Evolutionary conservation across 2,113 vertebrate species (phyloP).

Genomic region (Tachuris rubrigastra): DNA sequence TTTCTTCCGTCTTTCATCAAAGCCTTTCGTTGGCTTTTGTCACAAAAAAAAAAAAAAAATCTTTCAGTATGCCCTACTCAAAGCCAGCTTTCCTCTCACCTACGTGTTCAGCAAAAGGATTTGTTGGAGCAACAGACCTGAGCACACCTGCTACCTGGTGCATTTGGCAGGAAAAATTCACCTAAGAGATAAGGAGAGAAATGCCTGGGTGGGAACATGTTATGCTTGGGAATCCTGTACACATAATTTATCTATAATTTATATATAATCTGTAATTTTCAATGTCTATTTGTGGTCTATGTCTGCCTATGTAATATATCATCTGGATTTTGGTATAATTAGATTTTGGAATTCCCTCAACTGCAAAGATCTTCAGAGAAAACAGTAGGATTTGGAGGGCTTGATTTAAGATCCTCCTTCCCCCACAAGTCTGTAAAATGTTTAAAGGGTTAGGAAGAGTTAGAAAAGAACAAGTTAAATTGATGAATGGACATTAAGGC

Average conservation of each 20-base stretch:
- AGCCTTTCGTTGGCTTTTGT: not conserved
- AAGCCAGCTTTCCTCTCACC: not conserved
- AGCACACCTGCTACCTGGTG: not conserved
- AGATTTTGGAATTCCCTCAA: not conserved
- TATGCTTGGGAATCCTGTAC: not conserved
- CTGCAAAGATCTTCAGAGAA: not conserved
- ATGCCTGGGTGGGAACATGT: not conserved
- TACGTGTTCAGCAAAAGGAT: not conserved
- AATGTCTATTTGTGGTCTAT: not conserved
- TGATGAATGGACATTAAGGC: not conserved
- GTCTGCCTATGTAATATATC: not conserved
- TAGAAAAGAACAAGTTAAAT: not conserved
- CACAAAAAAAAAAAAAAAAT: too few species aligned
- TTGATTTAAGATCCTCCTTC: not conserved
- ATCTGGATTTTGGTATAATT: not conserved
- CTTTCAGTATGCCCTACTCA: not conserved
- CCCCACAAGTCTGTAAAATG: not conserved
- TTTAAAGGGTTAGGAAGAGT: not conserved
- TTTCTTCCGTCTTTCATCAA: not conserved
- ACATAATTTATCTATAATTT: not conserved
- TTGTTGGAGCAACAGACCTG: not conserved
- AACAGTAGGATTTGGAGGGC: fast-evolving
- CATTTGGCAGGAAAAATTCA: not conserved
- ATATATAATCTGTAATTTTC: not conserved
- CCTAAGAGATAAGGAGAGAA: not conserved